Conservation (phyloP, 2,113 vertebrate species). For the Bettongia penicillata region DNA sequence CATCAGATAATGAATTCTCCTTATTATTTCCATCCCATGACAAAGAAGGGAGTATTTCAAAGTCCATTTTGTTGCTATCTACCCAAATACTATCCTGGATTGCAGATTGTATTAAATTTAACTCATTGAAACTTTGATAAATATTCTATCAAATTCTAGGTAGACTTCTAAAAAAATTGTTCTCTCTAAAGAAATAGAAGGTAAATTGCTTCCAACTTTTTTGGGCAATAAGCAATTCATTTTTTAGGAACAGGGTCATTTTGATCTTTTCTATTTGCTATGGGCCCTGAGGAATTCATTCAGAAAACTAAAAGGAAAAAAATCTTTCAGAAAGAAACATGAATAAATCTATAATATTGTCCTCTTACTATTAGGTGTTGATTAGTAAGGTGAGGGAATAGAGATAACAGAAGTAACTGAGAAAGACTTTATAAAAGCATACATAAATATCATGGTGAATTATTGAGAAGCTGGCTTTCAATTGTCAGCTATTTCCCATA, state of each 20-base stretch:
- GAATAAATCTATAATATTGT: neutral
- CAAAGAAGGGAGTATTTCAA: accelerated
- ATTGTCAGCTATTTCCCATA: neutral
- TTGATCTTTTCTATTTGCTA: constrained; percentile 38
- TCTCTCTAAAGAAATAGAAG: neutral
- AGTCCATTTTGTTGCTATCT: neutral
- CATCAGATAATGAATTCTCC: neutral
- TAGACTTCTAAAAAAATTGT: neutral
- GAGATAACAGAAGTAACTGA: neutral
- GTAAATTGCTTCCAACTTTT: neutral
- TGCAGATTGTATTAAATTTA: neutral
- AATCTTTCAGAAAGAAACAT: neutral
- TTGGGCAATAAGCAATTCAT: neutral
- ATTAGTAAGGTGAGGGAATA: neutral
- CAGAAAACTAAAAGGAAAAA: neutral
- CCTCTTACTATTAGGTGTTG: neutral
- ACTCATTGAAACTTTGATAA: neutral
- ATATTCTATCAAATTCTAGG: neutral
- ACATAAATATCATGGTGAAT: neutral
- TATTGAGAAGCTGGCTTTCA: neutral
- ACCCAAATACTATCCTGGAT: neutral
- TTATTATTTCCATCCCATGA: neutral
- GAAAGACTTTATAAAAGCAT: neutral
- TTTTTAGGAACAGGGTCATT: neutral
- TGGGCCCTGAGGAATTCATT: neutral